These are phyloP conservation scores for Protophormia terraenovae DNA, from an alignment of 2,888 invertebrate genomes.

Conservation along the genomic window DNA sequence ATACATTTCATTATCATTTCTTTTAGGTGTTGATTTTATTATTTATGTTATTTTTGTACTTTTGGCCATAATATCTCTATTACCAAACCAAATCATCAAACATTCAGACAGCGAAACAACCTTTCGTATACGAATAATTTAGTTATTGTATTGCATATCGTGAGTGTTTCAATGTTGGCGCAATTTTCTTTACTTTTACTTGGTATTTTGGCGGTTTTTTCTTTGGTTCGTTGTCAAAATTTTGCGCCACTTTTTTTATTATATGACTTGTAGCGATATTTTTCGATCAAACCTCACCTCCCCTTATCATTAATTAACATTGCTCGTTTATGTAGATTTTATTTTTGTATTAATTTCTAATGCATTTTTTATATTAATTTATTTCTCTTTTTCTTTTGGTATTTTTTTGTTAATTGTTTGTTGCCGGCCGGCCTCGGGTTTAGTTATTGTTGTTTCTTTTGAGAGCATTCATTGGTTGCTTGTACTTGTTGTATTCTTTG, in stretches of 20 bases:
- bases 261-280: conserved; percentile 4
- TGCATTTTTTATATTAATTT: conserved; percentile 18
- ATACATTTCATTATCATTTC: conserved; percentile 20
- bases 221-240: conserved; percentile 46
- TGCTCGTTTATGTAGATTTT: not conserved
- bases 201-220: conserved; percentile 64
- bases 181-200: conserved; percentile 66
- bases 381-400: not conserved
- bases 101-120: not conserved
- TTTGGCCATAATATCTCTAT: conserved; percentile 19
- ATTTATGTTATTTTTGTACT: not conserved
- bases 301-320: not conserved
- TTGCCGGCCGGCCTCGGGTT: conserved; percentile 26
- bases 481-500: not conserved
- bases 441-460: not conserved
- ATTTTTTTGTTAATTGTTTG: not conserved
- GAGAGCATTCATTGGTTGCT: not conserved
- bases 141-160: not conserved
- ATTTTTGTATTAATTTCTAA: conserved; percentile 36
- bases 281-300: conserved; percentile 1
- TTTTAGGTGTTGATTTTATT: not conserved
- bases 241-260: conserved; percentile 60
- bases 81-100: conserved; percentile 14
- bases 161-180: conserved; percentile 52
- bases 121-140: conserved; percentile 6